These are phyloP conservation scores for Morelia viridis DNA, from an alignment of 2,797 vertebrate species.

Conservation along the genomic window DNA sequence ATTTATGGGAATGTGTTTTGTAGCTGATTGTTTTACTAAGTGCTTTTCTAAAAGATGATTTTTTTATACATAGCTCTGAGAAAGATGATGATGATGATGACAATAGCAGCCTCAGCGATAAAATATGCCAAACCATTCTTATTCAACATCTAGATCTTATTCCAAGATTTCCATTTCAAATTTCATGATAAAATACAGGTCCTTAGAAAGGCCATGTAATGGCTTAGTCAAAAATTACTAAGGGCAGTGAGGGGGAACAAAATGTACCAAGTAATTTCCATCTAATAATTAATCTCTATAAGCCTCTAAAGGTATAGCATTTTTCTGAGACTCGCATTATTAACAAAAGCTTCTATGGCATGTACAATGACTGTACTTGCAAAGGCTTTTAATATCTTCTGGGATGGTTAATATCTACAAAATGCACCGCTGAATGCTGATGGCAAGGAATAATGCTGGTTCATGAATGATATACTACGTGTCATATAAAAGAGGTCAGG, in stretches of 20 bases:
- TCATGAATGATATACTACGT: constrained; percentile 42
- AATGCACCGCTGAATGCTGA: constrained; percentile 14
- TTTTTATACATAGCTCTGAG: neutral
- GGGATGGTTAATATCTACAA: constrained; percentile 24
- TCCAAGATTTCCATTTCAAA: constrained; percentile 7
- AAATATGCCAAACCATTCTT: neutral
- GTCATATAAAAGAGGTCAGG: constrained; percentile 28
- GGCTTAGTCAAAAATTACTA: constrained; percentile 20
- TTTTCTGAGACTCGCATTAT: constrained; percentile 14
- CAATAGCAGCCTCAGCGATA: neutral
- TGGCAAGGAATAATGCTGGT: constrained; percentile 19
- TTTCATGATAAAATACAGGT: constrained; percentile 22
- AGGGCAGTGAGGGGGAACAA: constrained; percentile 6
- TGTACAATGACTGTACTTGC: constrained; percentile 10
- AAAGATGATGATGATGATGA: neutral
- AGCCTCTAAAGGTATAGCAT: neutral
- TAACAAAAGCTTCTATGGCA: neutral
- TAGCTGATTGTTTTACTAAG: neutral
- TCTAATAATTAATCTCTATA: constrained; percentile 21
- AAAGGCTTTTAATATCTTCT: constrained; percentile 12
- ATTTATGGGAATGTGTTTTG: neutral
- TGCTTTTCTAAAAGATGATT: neutral
- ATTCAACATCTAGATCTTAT: neutral
- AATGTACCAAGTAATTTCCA: neutral
- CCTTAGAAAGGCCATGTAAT: neutral